Evolutionary conservation across 2,113 vertebrate genomes (phyloP).

Genomic region (Pimephales promelas): DNA sequence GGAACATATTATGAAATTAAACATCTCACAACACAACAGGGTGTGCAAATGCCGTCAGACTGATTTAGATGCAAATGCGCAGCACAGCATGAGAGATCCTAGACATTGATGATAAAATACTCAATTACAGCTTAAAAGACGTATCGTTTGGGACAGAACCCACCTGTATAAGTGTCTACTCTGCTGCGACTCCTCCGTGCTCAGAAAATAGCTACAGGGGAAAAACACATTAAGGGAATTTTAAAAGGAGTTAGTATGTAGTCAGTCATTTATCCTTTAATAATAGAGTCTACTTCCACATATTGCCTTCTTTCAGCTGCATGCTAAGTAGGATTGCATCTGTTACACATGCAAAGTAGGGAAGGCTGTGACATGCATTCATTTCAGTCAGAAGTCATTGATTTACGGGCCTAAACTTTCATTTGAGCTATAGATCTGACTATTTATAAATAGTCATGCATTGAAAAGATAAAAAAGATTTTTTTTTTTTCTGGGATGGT

Average conservation of each 20-base stretch:
- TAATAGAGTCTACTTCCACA: not conserved
- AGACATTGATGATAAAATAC: constrained; percentile 35
- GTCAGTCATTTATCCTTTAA: constrained; percentile 10
- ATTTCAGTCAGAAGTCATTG: constrained; percentile 5
- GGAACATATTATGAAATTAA: constrained; percentile 26
- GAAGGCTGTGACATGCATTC: not conserved
- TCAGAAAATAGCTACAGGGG: constrained; percentile 78
- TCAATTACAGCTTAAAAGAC: constrained; percentile 34
- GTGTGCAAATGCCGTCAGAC: constrained; percentile 20
- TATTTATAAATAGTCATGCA: not conserved
- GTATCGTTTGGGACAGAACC: constrained; percentile 17
- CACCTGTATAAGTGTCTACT: constrained; percentile 83
- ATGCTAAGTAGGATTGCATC: constrained; percentile 18
- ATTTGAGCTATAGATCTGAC: constrained; percentile 1
- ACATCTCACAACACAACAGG: constrained; percentile 15
- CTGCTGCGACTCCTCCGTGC: constrained; percentile 77
- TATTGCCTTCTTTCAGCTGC: not conserved
- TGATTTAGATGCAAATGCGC: constrained; percentile 43
- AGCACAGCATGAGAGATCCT: not conserved
- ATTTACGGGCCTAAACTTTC: not conserved
- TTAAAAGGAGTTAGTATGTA: constrained; percentile 19
- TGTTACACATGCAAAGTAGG: not conserved
- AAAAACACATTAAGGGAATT: constrained; percentile 37
- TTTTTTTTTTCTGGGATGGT: not conserved
- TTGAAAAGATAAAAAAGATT: not conserved